A percentile compares a stretch with the other conserved stretches of the same genome.
Conservation (phyloP, 2,797 vertebrate species). For the Podarcis lilfordi region DNA sequence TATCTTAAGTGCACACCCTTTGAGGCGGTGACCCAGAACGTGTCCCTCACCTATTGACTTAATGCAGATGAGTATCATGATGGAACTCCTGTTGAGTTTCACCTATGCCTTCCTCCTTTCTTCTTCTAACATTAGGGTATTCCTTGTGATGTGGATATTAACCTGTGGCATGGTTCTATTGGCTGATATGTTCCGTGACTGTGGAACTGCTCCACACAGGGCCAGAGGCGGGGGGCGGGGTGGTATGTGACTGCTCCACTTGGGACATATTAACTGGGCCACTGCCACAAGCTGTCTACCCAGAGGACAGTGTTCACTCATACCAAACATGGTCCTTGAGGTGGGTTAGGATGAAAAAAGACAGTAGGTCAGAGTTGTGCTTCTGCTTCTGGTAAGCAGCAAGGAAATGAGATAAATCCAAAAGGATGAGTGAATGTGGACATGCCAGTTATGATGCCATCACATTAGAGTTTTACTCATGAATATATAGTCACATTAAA, state of each 20-base stretch:
- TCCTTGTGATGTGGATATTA: slow-evolving; percentile 43
- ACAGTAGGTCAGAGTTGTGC: background rate
- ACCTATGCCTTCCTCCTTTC: slow-evolving; percentile 67
- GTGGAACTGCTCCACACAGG: too few relatives aligned
- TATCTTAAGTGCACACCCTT: slow-evolving; percentile 69
- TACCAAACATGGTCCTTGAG: background rate
- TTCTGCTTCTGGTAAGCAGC: background rate
- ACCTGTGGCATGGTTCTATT: background rate
- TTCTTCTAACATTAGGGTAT: slow-evolving; percentile 61
- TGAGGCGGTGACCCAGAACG: slow-evolving; percentile 64
- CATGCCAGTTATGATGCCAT: too few relatives aligned
- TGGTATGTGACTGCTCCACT: background rate
- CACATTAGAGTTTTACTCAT: background rate
- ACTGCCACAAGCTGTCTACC: background rate
- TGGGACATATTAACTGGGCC: background rate
- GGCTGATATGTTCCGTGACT: background rate
- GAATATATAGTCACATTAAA: background rate
- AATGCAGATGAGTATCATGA: slow-evolving; percentile 67
- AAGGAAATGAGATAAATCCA: background rate
- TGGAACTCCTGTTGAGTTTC: slow-evolving; percentile 54
- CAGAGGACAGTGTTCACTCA: background rate
- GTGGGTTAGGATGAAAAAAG: background rate
- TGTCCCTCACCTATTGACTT: slow-evolving; percentile 63
- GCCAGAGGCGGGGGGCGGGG: too few relatives aligned
- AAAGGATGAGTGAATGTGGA: too few relatives aligned